These are phyloP conservation scores for Ceyx erithaca DNA, from an alignment of 2,797 vertebrate genomes.

Conservation along the genomic window DNA sequence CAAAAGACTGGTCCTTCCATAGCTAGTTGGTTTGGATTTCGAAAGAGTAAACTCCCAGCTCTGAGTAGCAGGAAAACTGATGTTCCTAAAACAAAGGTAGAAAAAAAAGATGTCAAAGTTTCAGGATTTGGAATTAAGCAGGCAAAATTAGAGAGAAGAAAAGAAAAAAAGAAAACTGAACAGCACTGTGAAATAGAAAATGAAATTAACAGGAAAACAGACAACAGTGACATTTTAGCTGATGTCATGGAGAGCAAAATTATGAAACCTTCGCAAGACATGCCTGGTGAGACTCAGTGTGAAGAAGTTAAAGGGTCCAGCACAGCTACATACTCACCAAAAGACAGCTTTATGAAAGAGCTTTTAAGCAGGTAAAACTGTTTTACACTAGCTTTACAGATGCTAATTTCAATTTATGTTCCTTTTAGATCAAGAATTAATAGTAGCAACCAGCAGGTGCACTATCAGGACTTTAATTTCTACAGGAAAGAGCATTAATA, in stretches of 20 bases:
- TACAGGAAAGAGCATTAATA: neutral
- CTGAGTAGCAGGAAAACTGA: constrained; percentile 86
- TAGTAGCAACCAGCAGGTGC: neutral
- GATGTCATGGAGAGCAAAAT: constrained; percentile 33
- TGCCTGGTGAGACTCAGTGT: constrained; percentile 11
- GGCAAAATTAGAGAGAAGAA: constrained; percentile 86
- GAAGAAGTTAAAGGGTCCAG: constrained; percentile 55
- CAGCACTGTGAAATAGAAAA: constrained; percentile 77
- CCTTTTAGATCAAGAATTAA: neutral
- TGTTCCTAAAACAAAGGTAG: constrained; percentile 84
- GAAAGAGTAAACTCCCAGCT: constrained; percentile 89
- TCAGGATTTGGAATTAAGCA: constrained; percentile 86
- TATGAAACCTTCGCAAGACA: constrained; percentile 32
- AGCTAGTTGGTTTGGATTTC: constrained; percentile 93
- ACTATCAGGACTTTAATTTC: constrained; percentile 35
- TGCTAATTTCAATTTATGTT: neutral
- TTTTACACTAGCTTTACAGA: neutral
- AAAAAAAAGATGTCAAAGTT: constrained; percentile 88
- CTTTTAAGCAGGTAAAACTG: constrained; percentile 87
- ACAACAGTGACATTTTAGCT: constrained; percentile 62
- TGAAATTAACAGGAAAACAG: constrained; percentile 73
- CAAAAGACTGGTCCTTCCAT: constrained; percentile 87
- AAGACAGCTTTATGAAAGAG: constrained; percentile 89
- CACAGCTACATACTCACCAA: constrained; percentile 76
- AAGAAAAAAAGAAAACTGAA: constrained; percentile 88